These are phyloP conservation scores for Suncus etruscus DNA, from an alignment of 2,113 vertebrate species.

Conservation along the genomic window DNA sequence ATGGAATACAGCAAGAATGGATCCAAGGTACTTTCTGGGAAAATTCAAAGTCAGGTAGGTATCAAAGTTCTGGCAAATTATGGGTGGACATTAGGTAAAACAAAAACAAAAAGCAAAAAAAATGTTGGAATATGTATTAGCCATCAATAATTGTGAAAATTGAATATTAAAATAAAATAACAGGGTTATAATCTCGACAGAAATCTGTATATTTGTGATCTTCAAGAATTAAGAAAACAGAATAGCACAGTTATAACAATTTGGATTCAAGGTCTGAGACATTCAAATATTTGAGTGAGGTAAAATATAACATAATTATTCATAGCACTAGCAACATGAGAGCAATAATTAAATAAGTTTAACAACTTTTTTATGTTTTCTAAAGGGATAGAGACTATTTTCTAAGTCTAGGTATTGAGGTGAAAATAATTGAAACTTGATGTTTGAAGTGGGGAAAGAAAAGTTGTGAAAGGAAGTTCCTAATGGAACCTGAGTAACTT, in stretches of 20 bases:
- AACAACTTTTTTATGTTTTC: background rate
- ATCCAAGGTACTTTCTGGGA: background rate
- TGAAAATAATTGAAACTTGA: conserved; percentile 15
- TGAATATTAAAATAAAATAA: background rate
- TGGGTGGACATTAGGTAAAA: background rate
- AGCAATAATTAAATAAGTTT: background rate
- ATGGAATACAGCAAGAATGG: background rate
- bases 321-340: background rate
- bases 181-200: background rate
- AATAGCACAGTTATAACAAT: background rate
- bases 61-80: background rate
- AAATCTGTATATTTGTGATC: background rate
- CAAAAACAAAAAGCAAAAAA: background rate
- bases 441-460: background rate
- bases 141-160: background rate
- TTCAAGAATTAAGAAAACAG: conserved; percentile 11
- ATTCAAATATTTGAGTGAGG: background rate
- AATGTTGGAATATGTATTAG: background rate
- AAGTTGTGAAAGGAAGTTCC: conserved; percentile 25
- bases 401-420: background rate
- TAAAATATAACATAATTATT: background rate
- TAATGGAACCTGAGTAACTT: background rate
- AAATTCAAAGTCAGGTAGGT: background rate
- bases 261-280: background rate
- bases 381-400: background rate